A percentile compares a stretch with the other conserved stretches of the same genome.
These are phyloP conservation scores for Acipenser oxyrinchus DNA, from an alignment of 2,797 vertebrate species.

Conservation along the genomic window DNA sequence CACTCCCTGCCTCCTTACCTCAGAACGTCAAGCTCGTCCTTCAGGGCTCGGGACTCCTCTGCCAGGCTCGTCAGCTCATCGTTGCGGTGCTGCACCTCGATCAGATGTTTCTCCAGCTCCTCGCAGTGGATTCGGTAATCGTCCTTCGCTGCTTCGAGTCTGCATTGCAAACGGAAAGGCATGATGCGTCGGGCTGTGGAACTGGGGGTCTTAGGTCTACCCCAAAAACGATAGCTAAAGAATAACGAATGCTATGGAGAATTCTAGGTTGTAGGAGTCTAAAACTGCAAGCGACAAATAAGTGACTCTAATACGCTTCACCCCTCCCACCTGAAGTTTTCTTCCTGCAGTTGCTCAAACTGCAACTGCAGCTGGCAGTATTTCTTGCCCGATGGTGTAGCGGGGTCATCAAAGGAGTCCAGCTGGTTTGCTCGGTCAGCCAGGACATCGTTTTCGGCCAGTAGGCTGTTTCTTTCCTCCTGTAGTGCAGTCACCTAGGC, in stretches of 20 bases:
- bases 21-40: slow-evolving; percentile 90
- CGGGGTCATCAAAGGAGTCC: slow-evolving; percentile 84
- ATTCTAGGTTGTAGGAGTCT: no score
- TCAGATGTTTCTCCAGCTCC: slow-evolving; percentile 87
- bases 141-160: slow-evolving; percentile 94
- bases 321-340: slow-evolving; percentile 79
- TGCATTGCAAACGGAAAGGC: slow-evolving; percentile 27
- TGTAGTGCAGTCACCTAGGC: slow-evolving; percentile 83
- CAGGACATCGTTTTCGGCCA: slow-evolving; percentile 89
- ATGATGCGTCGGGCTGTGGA: no score
- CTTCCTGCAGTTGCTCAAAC: slow-evolving; percentile 84
- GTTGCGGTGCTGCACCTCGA: slow-evolving; percentile 90
- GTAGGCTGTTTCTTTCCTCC: slow-evolving; percentile 84
- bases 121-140: slow-evolving; percentile 97
- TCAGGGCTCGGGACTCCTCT: slow-evolving; percentile 87
- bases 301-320: no score
- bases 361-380: slow-evolving; percentile 83
- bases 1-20: slow-evolving; percentile 50
- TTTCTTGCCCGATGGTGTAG: slow-evolving; percentile 77
- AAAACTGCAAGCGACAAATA: no score
- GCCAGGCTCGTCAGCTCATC: slow-evolving; percentile 86
- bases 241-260: no score
- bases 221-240: no score
- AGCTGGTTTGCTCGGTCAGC: slow-evolving; percentile 86
- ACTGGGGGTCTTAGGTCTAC: no score